Percentiles rank a stretch among this genome's conserved stretches.
Conservation (phyloP, 35 echinoderm and acorn worm species). For the Ophioderma brevispina region DNA sequence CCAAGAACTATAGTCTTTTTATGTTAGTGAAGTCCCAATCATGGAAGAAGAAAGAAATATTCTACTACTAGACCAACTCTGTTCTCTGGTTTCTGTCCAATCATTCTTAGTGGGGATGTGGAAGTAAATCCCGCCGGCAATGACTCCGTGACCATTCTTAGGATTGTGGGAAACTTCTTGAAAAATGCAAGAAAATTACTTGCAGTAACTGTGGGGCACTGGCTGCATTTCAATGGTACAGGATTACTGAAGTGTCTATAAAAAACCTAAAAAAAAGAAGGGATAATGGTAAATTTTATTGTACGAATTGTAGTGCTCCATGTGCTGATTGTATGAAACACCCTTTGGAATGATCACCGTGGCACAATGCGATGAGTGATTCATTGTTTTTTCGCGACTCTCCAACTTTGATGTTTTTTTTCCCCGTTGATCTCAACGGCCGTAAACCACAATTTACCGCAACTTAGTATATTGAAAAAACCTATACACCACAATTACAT, state of each 20-base stretch:
- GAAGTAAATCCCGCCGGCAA: not conserved
- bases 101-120: not conserved
- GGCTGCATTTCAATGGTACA: not conserved
- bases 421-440: too few relatives aligned
- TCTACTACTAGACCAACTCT: not conserved
- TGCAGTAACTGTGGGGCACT: not conserved
- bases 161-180: not conserved
- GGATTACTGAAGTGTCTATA: not conserved
- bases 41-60: not conserved
- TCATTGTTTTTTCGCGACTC: not conserved
- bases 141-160: not conserved
- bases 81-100: not conserved
- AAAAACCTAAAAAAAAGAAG: not conserved
- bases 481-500: too few relatives aligned
- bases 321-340: not conserved
- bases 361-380: slow-evolving; percentile 15
- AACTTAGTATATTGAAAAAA: too few relatives aligned
- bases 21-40: too few relatives aligned
- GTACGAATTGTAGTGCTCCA: slow-evolving; percentile 10
- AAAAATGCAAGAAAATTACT: not conserved
- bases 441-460: too few relatives aligned
- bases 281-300: not conserved
- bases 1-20: too few relatives aligned
- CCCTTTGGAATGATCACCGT: not conserved
- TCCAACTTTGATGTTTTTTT: too few relatives aligned